Evolutionary conservation across 2,113 vertebrate species (phyloP).

Genomic region (Peromyscus polionotus): DNA sequence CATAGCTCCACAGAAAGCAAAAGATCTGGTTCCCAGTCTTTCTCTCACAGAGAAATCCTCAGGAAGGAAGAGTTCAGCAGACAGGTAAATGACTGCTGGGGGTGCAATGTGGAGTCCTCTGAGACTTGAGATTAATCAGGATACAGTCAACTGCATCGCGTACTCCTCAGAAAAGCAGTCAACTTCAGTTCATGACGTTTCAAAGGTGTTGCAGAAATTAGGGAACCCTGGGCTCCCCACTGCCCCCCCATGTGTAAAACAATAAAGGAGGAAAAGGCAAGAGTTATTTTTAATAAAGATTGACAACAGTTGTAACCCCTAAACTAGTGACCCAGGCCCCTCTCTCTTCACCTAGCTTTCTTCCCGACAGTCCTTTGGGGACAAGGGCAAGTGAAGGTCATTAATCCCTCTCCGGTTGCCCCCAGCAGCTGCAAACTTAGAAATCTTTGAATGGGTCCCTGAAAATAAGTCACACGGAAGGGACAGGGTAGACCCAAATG

Average conservation of each 20-base stretch:
- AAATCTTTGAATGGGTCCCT: background rate
- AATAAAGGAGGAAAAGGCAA: background rate
- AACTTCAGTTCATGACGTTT: background rate
- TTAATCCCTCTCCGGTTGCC: background rate
- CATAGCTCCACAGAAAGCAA: background rate
- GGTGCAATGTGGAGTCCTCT: background rate
- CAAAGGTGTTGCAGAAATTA: slow-evolving; percentile 14
- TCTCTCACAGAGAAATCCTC: background rate
- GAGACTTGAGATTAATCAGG: background rate
- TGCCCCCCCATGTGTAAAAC: background rate
- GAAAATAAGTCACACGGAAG: slow-evolving; percentile 37
- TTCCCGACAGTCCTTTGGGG: background rate
- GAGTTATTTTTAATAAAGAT: background rate
- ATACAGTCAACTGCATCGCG: background rate
- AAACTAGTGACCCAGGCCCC: background rate
- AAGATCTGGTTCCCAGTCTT: background rate
- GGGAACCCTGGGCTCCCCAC: background rate
- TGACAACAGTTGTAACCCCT: background rate
- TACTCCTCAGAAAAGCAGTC: background rate
- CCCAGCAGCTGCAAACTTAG: background rate
- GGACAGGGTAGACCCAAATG: background rate
- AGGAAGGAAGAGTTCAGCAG: background rate
- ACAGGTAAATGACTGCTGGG: background rate
- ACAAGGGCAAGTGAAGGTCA: background rate
- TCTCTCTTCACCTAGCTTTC: background rate